These are phyloP conservation scores for Temnothorax curvispinosus DNA, from an alignment of 1,140 invertebrate genomes.

Conservation along the genomic window DNA sequence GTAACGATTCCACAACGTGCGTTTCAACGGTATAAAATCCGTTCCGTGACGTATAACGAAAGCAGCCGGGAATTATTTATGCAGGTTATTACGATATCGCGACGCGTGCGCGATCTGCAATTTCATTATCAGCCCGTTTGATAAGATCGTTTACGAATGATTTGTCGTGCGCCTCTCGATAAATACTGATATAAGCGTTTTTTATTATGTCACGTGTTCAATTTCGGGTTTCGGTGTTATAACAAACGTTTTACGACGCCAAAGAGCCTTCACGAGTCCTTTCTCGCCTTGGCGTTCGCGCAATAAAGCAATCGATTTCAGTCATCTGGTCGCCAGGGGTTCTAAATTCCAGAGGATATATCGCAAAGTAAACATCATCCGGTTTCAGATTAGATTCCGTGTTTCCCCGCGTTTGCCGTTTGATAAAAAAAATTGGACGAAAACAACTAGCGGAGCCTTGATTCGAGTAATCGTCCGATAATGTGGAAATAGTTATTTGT, in stretches of 20 bases:
- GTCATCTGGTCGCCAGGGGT: neutral
- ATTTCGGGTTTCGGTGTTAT: neutral
- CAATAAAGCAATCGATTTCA: neutral
- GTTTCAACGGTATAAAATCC: neutral
- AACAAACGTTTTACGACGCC: neutral
- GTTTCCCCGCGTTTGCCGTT: neutral
- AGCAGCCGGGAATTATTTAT: slow-evolving; percentile 11
- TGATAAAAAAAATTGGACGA: neutral
- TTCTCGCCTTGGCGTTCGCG: neutral
- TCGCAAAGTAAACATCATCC: neutral
- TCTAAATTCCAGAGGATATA: neutral
- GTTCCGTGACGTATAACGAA: neutral
- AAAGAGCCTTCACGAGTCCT: neutral
- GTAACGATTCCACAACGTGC: neutral
- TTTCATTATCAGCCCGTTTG: slow-evolving; percentile 11
- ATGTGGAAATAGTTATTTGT: too few relatives aligned
- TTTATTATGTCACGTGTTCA: slow-evolving; percentile 8
- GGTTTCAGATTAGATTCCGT: slow-evolving; percentile 6
- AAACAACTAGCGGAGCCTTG: neutral
- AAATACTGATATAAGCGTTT: slow-evolving; percentile 11
- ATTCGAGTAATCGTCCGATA: neutral
- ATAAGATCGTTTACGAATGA: slow-evolving; percentile 36
- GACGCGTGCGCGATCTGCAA: neutral
- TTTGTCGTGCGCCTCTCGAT: neutral
- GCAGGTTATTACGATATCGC: slow-evolving; percentile 28